Conservation (phyloP, 2,888 invertebrate species). For the Artemia sinica region DNA sequence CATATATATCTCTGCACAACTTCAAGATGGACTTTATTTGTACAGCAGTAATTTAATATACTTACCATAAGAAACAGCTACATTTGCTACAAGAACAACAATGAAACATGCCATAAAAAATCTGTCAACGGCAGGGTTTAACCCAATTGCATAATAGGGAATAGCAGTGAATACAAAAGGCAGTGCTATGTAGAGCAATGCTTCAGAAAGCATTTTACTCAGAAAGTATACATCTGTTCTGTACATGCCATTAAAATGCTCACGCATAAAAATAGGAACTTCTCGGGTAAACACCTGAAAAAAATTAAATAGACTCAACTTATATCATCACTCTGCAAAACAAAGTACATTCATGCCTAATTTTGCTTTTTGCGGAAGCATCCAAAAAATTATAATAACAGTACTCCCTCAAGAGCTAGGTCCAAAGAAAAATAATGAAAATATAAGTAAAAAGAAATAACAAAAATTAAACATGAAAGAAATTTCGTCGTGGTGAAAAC, state of each 20-base stretch:
- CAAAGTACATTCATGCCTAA: not conserved
- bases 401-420: not conserved
- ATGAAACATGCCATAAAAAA: constrained; percentile 47
- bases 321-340: too few species aligned
- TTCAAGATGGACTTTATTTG: too few species aligned
- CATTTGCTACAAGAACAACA: constrained; percentile 65
- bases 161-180: constrained; percentile 64
- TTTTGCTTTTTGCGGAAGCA: not conserved
- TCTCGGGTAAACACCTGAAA: constrained; percentile 70
- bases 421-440: not conserved
- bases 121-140: constrained; percentile 46
- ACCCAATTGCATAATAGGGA: constrained; percentile 73
- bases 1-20: too few species aligned
- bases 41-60: constrained; percentile 20
- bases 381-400: constrained; percentile 16
- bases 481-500: not conserved
- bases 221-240: constrained; percentile 76
- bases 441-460: not conserved
- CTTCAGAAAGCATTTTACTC: constrained; percentile 71
- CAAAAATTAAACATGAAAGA: not conserved
- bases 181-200: constrained; percentile 64
- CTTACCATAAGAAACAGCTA: constrained; percentile 70
- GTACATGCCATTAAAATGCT: constrained; percentile 77
- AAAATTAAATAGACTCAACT: not conserved
- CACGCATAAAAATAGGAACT: constrained; percentile 68